Evolutionary conservation across 2,113 vertebrate genomes (phyloP).

Genomic region (Sander vitreus): DNA sequence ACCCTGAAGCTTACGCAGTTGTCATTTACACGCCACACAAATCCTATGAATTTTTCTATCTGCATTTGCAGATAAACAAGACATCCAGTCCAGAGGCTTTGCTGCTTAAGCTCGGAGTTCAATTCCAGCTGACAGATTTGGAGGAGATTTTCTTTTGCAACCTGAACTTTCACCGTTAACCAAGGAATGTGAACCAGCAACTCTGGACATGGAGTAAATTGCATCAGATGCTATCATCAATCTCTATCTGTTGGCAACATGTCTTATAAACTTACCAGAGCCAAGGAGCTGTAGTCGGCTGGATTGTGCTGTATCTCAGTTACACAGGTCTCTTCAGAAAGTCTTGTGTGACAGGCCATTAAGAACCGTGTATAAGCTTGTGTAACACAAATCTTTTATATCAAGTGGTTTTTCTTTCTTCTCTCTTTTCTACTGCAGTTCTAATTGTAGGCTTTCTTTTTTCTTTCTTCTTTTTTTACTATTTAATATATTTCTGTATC

Average conservation of each 20-base stretch:
- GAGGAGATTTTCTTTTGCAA: slow-evolving; percentile 67
- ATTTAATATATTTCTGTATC: slow-evolving; percentile 1
- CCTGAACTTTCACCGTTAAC: slow-evolving; percentile 65
- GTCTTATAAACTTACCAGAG: slow-evolving; percentile 63
- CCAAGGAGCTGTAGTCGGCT: slow-evolving; percentile 29
- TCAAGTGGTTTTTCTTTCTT: neutral
- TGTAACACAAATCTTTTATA: neutral
- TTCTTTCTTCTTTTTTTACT: neutral
- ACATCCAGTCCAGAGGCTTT: slow-evolving; percentile 60
- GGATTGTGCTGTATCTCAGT: slow-evolving; percentile 66
- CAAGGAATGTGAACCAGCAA: slow-evolving; percentile 70
- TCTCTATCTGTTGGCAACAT: slow-evolving; percentile 73
- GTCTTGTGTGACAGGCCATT: slow-evolving; percentile 50
- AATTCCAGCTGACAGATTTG: slow-evolving; percentile 68
- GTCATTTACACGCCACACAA: slow-evolving; percentile 33
- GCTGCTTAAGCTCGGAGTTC: slow-evolving; percentile 55
- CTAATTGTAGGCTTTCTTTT: neutral
- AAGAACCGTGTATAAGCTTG: slow-evolving; percentile 30
- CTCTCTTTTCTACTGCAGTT: neutral
- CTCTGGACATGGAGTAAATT: slow-evolving; percentile 76
- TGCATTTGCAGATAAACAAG: slow-evolving; percentile 73
- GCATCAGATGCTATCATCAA: slow-evolving; percentile 80
- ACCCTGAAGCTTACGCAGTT: slow-evolving; percentile 8
- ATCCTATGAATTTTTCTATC: slow-evolving; percentile 46
- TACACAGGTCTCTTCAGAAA: slow-evolving; percentile 60